Conservation (phyloP, 2,113 vertebrate genomes). For the Austrofundulus limnaeus region DNA sequence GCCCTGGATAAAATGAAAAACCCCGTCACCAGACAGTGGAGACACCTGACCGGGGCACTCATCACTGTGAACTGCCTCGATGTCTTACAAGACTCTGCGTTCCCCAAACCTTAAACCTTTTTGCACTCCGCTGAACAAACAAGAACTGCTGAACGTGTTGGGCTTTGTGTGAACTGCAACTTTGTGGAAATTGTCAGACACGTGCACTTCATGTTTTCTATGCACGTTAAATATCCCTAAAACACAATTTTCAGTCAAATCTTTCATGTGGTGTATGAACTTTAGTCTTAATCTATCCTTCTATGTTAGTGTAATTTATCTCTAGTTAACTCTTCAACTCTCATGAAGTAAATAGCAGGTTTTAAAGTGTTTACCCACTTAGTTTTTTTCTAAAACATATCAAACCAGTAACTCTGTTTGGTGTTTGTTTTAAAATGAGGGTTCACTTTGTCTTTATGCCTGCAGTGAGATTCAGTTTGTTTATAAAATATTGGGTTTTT, state of each 20-base stretch:
- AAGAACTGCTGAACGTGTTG: conserved; percentile 5
- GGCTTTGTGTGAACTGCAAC: background rate
- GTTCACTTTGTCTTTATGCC: background rate
- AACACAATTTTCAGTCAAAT: too few species aligned
- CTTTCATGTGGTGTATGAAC: background rate
- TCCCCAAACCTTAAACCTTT: conserved; percentile 71
- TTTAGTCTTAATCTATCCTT: background rate
- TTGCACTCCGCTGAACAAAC: background rate
- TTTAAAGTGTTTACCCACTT: background rate
- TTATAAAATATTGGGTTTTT: background rate
- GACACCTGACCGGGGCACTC: conserved; percentile 89
- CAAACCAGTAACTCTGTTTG: background rate
- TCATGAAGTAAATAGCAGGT: background rate
- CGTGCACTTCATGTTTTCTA: conserved; percentile 26
- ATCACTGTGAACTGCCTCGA: conserved; percentile 93
- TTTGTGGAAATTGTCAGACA: conserved; percentile 8
- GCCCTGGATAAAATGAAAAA: conserved; percentile 95
- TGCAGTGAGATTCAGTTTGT: conserved; percentile 2
- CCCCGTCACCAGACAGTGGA: conserved; percentile 91
- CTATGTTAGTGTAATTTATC: background rate
- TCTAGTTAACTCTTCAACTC: background rate
- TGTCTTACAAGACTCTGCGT: conserved; percentile 80
- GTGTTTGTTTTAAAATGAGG: background rate
- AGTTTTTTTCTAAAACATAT: background rate
- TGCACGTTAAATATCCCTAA: too few species aligned